These are phyloP conservation scores for Pterophyllum scalare DNA, from an alignment of 2,113 vertebrate genomes.

Conservation along the genomic window DNA sequence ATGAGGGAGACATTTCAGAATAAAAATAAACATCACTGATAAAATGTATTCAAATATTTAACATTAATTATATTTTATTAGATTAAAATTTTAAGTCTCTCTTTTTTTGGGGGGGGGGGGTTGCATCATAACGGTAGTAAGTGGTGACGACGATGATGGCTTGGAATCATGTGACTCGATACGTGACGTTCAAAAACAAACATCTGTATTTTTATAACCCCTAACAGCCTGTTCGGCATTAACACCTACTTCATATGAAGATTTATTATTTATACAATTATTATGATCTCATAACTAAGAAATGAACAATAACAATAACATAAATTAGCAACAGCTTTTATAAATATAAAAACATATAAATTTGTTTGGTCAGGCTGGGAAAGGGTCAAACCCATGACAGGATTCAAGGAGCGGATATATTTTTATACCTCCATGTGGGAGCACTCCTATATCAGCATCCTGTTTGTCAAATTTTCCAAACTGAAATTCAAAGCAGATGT, in stretches of 20 bases:
- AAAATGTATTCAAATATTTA: background rate
- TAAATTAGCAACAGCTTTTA: no score
- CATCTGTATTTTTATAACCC: background rate
- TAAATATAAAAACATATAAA: no score
- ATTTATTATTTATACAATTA: background rate
- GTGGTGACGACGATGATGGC: background rate
- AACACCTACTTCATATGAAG: background rate
- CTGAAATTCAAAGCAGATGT: no score
- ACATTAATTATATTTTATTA: background rate
- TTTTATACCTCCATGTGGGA: no score
- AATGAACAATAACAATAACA: no score
- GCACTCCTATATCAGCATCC: no score
- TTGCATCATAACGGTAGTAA: background rate
- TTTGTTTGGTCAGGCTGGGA: no score
- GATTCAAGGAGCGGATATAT: fast-evolving
- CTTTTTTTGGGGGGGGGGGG: fast-evolving
- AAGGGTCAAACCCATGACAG: no score
- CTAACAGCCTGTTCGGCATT: background rate
- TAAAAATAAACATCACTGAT: background rate
- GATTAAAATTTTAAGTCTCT: background rate
- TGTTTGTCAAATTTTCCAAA: no score
- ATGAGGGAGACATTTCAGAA: background rate
- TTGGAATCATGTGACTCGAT: background rate
- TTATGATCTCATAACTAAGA: fast-evolving
- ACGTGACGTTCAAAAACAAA: background rate